Base-by-base conservation (phyloP, 2,797 vertebrate genomes). In the Orestias chungarensis region DNA sequence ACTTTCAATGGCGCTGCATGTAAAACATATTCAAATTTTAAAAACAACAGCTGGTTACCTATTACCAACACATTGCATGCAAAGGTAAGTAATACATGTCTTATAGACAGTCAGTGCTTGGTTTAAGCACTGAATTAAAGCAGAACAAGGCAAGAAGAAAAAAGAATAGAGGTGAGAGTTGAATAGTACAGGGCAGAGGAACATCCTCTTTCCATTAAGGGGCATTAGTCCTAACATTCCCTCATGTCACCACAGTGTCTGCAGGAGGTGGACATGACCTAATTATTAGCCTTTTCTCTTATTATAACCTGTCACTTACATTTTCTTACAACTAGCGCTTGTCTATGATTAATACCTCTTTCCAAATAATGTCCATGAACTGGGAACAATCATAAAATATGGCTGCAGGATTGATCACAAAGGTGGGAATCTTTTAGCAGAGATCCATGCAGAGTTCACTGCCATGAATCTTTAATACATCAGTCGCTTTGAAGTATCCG, bases 161-260 rank as follows among this genome's bases (percentile, higher is more conserved):
- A 79, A 72, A 49, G 65, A 38, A 9, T 38, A 68, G 67, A 79
- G 76, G 78, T 78, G 83, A 82, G 75, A 59, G 73, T 75, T 66
- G 67, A 66, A 59, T 61, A 46, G 68, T 38, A 40, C n/a, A 47
- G 80, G 79, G 62, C 80, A 88, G 65, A 77, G 78, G 83, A 84
- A 87, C 90, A 86, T 88, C 89, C 86, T 83, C 76, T 91, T 83
- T 76, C 81, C 79, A 92, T 92, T 88, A 91, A 82, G 68, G 42
- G 38, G 83, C 29, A 83, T 88, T 83, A 85, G 83, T 73, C 61
- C 64, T 50, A 89, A 87, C 89, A 91, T 91, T 93, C 92, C 86
- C 89, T 67, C 64, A 64, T 87, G 92, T 90, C 91, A 90, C 91
- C 88, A 79, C 57, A 18, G 79, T 86, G 91, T 92, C 90, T 91